phyloP scores from a whole-genome alignment of 2,797 vertebrate genomes.

The Platalea minor region DNA sequence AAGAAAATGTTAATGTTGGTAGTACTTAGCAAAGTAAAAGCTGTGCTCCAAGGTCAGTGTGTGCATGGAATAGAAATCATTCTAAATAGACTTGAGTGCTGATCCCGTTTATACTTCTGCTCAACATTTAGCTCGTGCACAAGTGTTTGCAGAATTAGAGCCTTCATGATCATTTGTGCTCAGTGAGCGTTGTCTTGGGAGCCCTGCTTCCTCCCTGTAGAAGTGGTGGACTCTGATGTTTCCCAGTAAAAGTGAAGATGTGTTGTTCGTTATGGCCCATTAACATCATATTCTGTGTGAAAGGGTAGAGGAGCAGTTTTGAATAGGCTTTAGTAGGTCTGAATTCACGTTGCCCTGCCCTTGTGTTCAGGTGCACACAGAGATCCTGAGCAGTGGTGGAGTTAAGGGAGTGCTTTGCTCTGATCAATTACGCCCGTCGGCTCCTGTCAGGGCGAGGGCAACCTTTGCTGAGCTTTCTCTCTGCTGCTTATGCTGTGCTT shows the following conservation, averaged over 20 bases:
- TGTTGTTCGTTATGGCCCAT: accelerated
- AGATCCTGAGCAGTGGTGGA: neutral
- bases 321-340: accelerated
- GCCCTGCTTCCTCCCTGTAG: neutral
- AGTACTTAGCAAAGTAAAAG: neutral
- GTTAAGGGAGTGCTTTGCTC: neutral
- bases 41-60: neutral
- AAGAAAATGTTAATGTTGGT: conserved; percentile 4
- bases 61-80: neutral
- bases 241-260: neutral
- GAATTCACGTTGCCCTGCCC: neutral
- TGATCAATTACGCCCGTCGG: accelerated
- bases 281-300: accelerated
- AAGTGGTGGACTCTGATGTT: neutral
- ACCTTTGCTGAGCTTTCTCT: too few relatives aligned
- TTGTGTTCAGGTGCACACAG: neutral
- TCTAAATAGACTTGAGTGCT: neutral
- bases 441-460: neutral
- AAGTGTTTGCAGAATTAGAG: neutral
- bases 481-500: neutral
- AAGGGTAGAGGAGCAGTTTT: neutral
- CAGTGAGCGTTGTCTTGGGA: neutral
- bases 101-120: accelerated
- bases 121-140: accelerated
- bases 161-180: accelerated